Evolutionary conservation across 2,888 invertebrate genomes (phyloP), one percentile per base, ranked within the genome.

Genomic region (Plebejus argus): DNA sequence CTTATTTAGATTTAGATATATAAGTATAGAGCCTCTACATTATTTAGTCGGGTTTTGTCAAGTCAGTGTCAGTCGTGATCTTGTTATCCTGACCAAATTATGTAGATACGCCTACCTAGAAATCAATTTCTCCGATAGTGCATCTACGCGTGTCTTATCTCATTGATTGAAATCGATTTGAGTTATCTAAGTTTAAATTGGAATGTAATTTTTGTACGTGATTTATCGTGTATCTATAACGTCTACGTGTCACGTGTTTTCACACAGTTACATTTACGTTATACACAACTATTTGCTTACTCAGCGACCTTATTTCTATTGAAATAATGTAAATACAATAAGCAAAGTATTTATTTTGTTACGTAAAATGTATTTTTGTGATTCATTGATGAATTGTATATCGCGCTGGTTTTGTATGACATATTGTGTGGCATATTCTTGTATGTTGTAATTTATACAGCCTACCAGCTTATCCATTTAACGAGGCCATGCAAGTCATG

Each of bases 401-500:
- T 8, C 61, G 61, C 12, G 3, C 61, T 61, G 23, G 12, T 61
- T 61, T 61, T 20, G 61, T 61, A 23, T 23, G 61, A 23, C 23
- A 23, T 61, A 28, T 28, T 28, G 12, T 58, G 10, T 10, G 23
- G 8, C 20, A 61, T 61, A 49, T 39, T 8, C 1, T 61, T 23
- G 23, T 7, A 10, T 61, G 61, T 20, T n/a, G n/a, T n/a, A n/a
- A 61, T 10, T n/a, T 56, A n/a, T n/a, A n/a, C 1, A 56, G 20
- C 23, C 20, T 61, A 20, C 23, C n/a, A 23, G 61, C 61, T 15
- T 66, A 66, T 18, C 6, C 18, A 1, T 66, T 12, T 66, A 28
- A 66, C 28, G 18, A 66, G 66, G 28, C 15, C 66, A 66, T 66
- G 66, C 66, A 66, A 66, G 66, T 66, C 66, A 66, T 66, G 33